phyloP scores from a whole-genome alignment of 2,888 invertebrate species.

The Catocala nupta region DNA sequence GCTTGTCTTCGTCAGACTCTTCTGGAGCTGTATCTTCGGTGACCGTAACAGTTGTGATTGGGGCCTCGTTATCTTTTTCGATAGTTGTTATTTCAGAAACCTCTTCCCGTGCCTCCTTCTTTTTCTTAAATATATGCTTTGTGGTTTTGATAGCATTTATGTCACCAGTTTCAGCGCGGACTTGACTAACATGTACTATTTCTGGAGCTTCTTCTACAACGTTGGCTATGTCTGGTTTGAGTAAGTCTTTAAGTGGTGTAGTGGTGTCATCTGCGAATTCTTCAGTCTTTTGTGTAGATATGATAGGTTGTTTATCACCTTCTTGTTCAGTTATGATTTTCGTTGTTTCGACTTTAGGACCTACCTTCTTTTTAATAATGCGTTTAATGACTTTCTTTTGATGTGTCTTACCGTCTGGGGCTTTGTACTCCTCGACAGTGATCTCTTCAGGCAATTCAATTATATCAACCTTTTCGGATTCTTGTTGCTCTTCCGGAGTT shows the following conservation, averaged over 20 bases:
- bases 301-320: constrained; percentile 52
- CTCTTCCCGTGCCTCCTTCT: constrained; percentile 49
- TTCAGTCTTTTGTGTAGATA: constrained; percentile 31
- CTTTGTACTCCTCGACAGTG: constrained; percentile 55
- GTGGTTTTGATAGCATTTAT: constrained; percentile 52
- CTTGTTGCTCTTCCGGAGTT: not conserved
- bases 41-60: constrained; percentile 36
- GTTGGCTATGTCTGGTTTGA: constrained; percentile 44
- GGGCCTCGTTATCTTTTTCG: constrained; percentile 47
- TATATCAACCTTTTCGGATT: not conserved
- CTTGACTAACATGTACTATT: constrained; percentile 24
- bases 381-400: constrained; percentile 59
- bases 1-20: not conserved
- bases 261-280: constrained; percentile 55
- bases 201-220: constrained; percentile 45
- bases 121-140: constrained; percentile 58
- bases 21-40: constrained; percentile 17
- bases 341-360: constrained; percentile 51
- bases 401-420: constrained; percentile 56
- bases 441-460: constrained; percentile 36
- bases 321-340: constrained; percentile 58
- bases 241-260: constrained; percentile 33
- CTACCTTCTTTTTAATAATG: constrained; percentile 53
- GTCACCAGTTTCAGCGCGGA: constrained; percentile 38
- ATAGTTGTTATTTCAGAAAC: constrained; percentile 52